phyloP scores from a whole-genome alignment of 2,113 vertebrate species.

The Murina feae region DNA sequence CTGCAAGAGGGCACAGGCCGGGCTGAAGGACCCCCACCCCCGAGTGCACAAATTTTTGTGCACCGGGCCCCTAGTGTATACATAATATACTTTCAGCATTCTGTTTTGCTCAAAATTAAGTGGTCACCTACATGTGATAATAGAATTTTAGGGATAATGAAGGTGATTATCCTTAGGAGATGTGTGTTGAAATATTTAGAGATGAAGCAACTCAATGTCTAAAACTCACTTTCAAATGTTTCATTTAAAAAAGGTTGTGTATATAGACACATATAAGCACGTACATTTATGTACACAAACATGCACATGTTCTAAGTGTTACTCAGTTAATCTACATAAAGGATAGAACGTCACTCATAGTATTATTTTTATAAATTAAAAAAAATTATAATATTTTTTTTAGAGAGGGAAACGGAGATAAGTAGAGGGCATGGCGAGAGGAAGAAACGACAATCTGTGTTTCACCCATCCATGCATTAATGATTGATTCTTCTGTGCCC shows the following conservation, averaged over 20 bases:
- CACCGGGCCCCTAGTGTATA: too few relatives aligned
- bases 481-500: not conserved
- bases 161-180: not conserved
- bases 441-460: not conserved
- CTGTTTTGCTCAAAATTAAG: not conserved
- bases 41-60: too few relatives aligned
- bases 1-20: too few relatives aligned
- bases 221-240: not conserved
- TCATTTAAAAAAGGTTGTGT: not conserved
- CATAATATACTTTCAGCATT: not conserved
- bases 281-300: not conserved
- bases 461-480: not conserved
- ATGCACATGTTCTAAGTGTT: not conserved
- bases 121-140: not conserved
- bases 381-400: not conserved
- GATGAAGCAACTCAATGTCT: not conserved
- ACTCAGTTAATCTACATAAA: not conserved
- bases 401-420: not conserved
- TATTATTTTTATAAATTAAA: not conserved
- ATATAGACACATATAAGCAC: not conserved
- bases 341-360: not conserved
- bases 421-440: not conserved
- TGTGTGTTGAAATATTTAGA: not conserved
- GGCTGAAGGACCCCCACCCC: too few relatives aligned
- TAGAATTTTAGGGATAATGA: not conserved